Evolutionary conservation across 1,140 invertebrate genomes (phyloP).

Genomic region (Triops cancriformis): DNA sequence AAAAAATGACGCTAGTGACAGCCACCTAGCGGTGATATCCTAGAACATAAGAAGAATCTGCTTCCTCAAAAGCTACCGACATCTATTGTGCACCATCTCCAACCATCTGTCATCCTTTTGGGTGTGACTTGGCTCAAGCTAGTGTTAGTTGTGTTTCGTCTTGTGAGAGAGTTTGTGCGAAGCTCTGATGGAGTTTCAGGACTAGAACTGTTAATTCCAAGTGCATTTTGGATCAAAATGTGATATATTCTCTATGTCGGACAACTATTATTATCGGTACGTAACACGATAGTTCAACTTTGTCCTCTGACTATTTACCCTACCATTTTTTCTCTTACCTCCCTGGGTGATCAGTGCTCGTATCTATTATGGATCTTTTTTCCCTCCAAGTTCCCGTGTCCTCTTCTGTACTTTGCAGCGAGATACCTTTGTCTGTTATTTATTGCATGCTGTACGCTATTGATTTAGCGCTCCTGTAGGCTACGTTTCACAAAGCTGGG

Average conservation of each 20-base stretch:
- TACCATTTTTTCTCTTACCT: neutral
- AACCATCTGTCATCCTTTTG: slow-evolving; percentile 1
- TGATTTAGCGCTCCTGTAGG: no score
- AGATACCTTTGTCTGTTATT: no score
- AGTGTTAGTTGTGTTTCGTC: slow-evolving; percentile 2
- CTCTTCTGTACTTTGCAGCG: neutral
- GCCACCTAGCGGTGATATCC: neutral
- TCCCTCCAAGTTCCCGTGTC: neutral
- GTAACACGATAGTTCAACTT: neutral
- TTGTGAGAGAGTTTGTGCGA: slow-evolving; percentile 5
- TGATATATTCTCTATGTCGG: neutral
- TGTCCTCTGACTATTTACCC: neutral
- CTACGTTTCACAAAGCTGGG: no score
- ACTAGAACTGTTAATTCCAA: neutral
- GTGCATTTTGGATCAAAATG: slow-evolving; percentile 8
- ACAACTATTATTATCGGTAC: neutral
- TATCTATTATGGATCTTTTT: neutral
- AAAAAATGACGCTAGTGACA: neutral
- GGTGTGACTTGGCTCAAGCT: slow-evolving; percentile 12
- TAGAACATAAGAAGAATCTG: neutral
- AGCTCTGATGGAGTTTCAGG: neutral
- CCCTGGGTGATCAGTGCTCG: neutral
- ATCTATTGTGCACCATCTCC: neutral
- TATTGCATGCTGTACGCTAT: no score
- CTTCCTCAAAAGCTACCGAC: neutral